Percentiles rank a stretch among this genome's conserved stretches.
Evolutionary conservation across 2,797 vertebrate species (phyloP).

Genomic region (Cichlasoma orientale): DNA sequence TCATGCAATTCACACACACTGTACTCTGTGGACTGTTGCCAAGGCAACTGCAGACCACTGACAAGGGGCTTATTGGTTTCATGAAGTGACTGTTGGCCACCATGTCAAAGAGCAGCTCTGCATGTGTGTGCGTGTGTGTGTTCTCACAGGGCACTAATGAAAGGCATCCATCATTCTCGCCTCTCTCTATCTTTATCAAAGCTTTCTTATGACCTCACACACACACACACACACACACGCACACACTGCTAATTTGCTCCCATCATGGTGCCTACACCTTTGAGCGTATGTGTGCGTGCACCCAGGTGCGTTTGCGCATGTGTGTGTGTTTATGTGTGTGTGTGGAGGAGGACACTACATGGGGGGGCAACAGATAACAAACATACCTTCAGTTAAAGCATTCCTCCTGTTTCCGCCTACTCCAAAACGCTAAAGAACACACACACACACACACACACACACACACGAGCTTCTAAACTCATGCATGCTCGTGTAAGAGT

Average conservation of each 20-base stretch:
- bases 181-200: slow-evolving; percentile 89
- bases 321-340: not conserved
- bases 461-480: slow-evolving; percentile 34
- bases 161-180: slow-evolving; percentile 78
- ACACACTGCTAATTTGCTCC: slow-evolving; percentile 29
- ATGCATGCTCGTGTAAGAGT: slow-evolving; percentile 15
- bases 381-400: slow-evolving; percentile 59
- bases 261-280: slow-evolving; percentile 50
- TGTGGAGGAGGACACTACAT: slow-evolving; percentile 73
- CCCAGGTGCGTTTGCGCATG: not conserved
- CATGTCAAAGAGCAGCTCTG: slow-evolving; percentile 69
- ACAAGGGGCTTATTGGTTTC: slow-evolving; percentile 89
- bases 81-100: slow-evolving; percentile 86
- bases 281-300: not conserved
- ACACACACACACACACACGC: slow-evolving; percentile 14
- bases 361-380: slow-evolving; percentile 62
- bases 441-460: slow-evolving; percentile 12
- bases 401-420: slow-evolving; percentile 59
- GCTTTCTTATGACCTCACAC: slow-evolving; percentile 83
- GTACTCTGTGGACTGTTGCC: slow-evolving; percentile 91
- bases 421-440: slow-evolving; percentile 22
- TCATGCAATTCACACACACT: slow-evolving; percentile 89
- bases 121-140: slow-evolving; percentile 29
- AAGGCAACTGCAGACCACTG: slow-evolving; percentile 93
- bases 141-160: slow-evolving; percentile 66